These are phyloP conservation scores for Drosophila atripex DNA, from an alignment of 2,888 invertebrate species.

Conservation along the genomic window DNA sequence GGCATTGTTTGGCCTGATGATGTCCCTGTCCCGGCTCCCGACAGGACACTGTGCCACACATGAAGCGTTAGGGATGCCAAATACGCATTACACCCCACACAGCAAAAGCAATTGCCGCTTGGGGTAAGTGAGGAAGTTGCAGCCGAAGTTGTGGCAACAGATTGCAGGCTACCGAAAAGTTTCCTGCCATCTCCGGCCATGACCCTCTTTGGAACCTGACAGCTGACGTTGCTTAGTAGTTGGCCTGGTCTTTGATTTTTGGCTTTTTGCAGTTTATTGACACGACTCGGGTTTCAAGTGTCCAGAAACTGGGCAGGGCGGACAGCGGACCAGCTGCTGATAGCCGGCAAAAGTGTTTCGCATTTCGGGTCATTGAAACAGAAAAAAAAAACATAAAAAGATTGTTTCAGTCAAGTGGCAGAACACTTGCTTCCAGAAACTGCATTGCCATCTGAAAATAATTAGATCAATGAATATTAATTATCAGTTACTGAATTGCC, in stretches of 20 bases:
- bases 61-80: constrained; percentile 35
- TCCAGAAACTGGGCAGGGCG: background rate
- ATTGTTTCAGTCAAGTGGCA: background rate
- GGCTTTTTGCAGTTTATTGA: constrained; percentile 58
- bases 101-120: background rate
- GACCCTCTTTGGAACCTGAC: constrained; percentile 44
- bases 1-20: constrained; percentile 9
- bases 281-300: constrained; percentile 45
- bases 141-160: constrained; percentile 55
- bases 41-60: constrained; percentile 12
- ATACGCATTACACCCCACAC: constrained; percentile 55
- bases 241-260: constrained; percentile 22
- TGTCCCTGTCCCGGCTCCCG: background rate
- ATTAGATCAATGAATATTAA: background rate
- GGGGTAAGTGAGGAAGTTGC: constrained; percentile 10
- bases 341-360: constrained; percentile 49
- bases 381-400: background rate
- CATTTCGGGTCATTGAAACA: constrained; percentile 19
- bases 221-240: constrained; percentile 45
- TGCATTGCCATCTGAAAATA: too few species aligned
- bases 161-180: constrained; percentile 60
- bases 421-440: background rate
- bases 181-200: constrained; percentile 31
- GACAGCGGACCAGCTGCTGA: constrained; percentile 10
- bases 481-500: background rate